Percentiles rank a stretch among this genome's conserved stretches.
These are phyloP conservation scores for Grallaria varia DNA, from an alignment of 2,113 vertebrate species.

Conservation along the genomic window DNA sequence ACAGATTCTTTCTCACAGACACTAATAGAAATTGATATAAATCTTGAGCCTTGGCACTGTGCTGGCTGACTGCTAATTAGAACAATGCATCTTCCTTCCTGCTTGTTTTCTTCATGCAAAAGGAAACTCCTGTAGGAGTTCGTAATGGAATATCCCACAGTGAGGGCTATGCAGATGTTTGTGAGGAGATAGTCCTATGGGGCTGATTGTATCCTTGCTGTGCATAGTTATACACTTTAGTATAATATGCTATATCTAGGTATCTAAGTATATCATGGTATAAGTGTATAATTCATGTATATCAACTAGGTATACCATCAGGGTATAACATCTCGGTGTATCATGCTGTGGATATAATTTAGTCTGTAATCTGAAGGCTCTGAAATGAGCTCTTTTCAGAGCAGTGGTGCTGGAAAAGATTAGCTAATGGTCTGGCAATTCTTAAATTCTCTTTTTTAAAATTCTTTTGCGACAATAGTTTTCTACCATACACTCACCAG, in stretches of 20 bases:
- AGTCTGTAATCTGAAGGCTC: not conserved
- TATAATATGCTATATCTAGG: not conserved
- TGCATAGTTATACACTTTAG: not conserved
- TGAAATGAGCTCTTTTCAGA: not conserved
- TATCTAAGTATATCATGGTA: not conserved
- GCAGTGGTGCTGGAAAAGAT: not conserved
- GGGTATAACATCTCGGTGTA: not conserved
- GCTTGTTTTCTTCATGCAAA: not conserved
- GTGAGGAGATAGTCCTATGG: not conserved
- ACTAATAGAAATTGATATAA: not conserved
- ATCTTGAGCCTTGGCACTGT: not conserved
- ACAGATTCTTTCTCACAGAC: not conserved
- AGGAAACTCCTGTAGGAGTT: not conserved
- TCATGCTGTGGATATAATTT: not conserved
- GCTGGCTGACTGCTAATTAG: not conserved
- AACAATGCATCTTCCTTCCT: not conserved
- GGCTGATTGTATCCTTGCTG: not conserved
- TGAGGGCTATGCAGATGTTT: not conserved
- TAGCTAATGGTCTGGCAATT: not conserved
- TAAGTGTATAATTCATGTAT: not conserved
- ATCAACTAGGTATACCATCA: not conserved
- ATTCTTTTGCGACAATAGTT: not conserved
- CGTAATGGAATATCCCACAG: not conserved
- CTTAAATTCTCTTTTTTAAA: not conserved
- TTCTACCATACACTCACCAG: not conserved